Evolutionary conservation across 1,140 invertebrate species (phyloP).

Genomic region (Drosophila pseudoananassae): DNA sequence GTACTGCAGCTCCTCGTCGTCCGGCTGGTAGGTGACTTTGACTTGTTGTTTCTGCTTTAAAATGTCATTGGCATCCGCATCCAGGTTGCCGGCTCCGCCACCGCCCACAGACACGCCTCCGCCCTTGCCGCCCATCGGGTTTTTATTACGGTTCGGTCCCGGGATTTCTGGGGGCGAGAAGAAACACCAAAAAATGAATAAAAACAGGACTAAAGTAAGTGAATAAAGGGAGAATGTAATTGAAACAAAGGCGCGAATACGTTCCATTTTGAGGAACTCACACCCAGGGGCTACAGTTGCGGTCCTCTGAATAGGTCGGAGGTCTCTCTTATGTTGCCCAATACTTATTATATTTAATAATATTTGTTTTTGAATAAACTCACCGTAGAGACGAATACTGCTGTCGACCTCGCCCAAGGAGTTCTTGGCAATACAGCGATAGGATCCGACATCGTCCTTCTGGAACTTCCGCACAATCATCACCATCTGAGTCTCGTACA

Average conservation of each 20-base stretch:
- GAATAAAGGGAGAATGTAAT: conserved; percentile 64
- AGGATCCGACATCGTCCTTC: conserved; percentile 92
- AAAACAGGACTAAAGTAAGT: conserved; percentile 32
- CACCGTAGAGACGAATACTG: conserved; percentile 95
- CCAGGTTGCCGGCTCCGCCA: conserved; percentile 40
- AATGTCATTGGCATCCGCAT: conserved; percentile 83
- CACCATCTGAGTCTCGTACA: conserved; percentile 93
- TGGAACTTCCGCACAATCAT: conserved; percentile 92
- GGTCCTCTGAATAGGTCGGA: neutral
- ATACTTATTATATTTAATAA: too few species aligned
- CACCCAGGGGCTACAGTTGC: neutral
- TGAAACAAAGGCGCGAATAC: conserved; percentile 74
- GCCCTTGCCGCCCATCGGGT: conserved; percentile 61
- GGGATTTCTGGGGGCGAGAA: conserved; percentile 85
- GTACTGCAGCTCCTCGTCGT: conserved; percentile 81
- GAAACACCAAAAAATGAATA: conserved; percentile 47
- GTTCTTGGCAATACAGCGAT: conserved; percentile 96
- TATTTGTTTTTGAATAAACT: conserved; percentile 71
- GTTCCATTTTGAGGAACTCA: conserved; percentile 25
- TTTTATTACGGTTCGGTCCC: conserved; percentile 85
- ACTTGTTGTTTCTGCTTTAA: conserved; percentile 84
- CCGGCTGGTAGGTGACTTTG: conserved; percentile 83
- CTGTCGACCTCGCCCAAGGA: conserved; percentile 95
- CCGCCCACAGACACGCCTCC: conserved; percentile 20
- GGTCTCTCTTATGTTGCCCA: too few species aligned